phyloP scores from a whole-genome alignment of 2,113 vertebrate genomes.

The Heptranchias perlo region DNA sequence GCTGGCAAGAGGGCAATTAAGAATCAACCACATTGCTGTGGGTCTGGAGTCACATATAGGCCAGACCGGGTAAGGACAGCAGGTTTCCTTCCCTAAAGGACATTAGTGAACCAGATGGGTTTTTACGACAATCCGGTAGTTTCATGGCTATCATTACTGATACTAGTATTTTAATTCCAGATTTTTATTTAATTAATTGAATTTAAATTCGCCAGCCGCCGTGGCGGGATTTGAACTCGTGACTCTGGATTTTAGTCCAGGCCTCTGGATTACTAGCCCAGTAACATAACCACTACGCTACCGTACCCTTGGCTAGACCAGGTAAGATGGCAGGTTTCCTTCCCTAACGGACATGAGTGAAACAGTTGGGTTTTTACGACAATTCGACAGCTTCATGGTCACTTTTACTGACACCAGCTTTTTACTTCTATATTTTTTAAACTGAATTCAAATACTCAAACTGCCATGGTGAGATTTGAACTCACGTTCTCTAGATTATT shows the following conservation, averaged over 20 bases:
- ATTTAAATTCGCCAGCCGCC: not conserved
- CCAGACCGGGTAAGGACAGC: not conserved
- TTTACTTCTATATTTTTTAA: not conserved
- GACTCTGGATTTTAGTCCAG: not conserved
- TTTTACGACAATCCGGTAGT: not conserved
- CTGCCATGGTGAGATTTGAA: not conserved
- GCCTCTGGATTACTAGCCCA: too few relatives aligned
- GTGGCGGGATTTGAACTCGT: not conserved
- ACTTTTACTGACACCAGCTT: not conserved
- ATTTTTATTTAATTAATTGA: not conserved
- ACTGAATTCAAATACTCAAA: not conserved
- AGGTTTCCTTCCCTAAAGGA: not conserved
- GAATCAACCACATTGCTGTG: too few relatives aligned
- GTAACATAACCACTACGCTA: too few relatives aligned
- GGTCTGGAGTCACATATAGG: not conserved
- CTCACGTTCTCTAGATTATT: not conserved
- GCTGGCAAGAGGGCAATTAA: too few relatives aligned
- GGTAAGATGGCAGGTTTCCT: too few relatives aligned
- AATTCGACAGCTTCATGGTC: not conserved
- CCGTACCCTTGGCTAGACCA: too few relatives aligned
- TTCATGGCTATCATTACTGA: not conserved
- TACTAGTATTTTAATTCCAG: not conserved
- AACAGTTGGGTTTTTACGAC: not conserved
- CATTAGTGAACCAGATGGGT: not conserved
- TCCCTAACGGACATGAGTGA: not conserved